A percentile compares a stretch with the other conserved stretches of the same genome.
Conservation (phyloP, 2,888 invertebrate genomes). For the Patella ulyssiponensis region DNA sequence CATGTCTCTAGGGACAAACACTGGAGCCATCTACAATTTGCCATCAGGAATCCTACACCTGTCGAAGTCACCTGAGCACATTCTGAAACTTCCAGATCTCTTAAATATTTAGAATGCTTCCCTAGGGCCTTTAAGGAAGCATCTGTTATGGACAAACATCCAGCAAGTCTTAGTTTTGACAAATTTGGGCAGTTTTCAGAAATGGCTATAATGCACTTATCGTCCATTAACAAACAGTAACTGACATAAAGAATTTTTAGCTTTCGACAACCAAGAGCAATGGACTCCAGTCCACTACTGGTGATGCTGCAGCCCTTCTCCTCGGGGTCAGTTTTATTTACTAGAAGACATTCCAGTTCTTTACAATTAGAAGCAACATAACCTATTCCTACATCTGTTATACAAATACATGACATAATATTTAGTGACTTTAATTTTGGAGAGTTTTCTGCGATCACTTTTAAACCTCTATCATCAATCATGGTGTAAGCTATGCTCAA, state of each 20-base stretch:
- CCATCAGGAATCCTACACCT: conserved; percentile 38
- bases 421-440: conserved; percentile 29
- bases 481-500: conserved; percentile 21
- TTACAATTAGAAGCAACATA: conserved; percentile 37
- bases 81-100: conserved; percentile 39
- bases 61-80: conserved; percentile 47
- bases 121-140: conserved; percentile 38
- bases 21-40: conserved; percentile 33
- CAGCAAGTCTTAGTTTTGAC: conserved; percentile 38
- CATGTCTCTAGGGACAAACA: conserved; percentile 43
- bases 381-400: conserved; percentile 43
- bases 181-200: conserved; percentile 36
- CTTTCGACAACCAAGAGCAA: conserved; percentile 15
- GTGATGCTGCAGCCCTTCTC: conserved; percentile 31
- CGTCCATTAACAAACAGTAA: conserved; percentile 43
- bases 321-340: conserved; percentile 32
- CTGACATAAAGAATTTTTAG: conserved; percentile 36
- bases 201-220: conserved; percentile 42
- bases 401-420: conserved; percentile 34
- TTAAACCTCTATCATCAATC: conserved; percentile 26
- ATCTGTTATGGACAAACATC: conserved; percentile 48
- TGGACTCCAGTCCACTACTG: conserved; percentile 22
- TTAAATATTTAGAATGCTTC: conserved; percentile 38
- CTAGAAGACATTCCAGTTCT: conserved; percentile 32
- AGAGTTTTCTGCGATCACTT: conserved; percentile 25